Conservation (phyloP, 1,140 invertebrate species). For the Bilobella aurantiaca region DNA sequence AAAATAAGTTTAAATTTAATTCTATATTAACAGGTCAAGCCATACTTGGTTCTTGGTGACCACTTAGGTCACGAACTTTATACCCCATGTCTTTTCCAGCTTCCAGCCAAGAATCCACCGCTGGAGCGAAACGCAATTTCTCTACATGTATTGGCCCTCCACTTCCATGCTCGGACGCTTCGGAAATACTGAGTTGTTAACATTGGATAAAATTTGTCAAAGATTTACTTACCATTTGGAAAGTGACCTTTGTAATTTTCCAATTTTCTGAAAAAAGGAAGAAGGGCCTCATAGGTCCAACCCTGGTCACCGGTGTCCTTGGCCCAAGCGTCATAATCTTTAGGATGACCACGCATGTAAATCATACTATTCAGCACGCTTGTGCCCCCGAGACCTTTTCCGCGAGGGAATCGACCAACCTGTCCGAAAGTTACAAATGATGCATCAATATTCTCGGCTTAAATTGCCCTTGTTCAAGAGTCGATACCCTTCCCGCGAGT, state of each 20-base stretch:
- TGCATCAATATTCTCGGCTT: too few species aligned
- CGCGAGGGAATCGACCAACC: slow-evolving; percentile 57
- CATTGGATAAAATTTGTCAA: slow-evolving; percentile 1
- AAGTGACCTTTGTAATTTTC: slow-evolving; percentile 40
- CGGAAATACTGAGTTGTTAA: slow-evolving; percentile 10
- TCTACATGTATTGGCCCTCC: not conserved
- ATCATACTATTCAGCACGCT: slow-evolving; percentile 55
- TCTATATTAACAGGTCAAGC: not conserved
- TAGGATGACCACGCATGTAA: slow-evolving; percentile 54
- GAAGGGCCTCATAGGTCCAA: slow-evolving; percentile 78
- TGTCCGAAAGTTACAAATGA: slow-evolving; percentile 26
- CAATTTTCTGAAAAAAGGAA: slow-evolving; percentile 53
- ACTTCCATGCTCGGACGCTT: not conserved
- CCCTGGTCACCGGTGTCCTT: slow-evolving; percentile 62
- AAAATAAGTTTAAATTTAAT: not conserved
- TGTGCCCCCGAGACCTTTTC: slow-evolving; percentile 67
- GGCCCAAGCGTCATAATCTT: slow-evolving; percentile 87
- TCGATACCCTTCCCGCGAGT: not conserved
- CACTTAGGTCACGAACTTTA: not conserved
- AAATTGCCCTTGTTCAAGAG: not conserved
- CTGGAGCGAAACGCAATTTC: not conserved
- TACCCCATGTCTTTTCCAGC: not conserved
- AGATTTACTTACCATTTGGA: not conserved
- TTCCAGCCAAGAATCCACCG: not conserved
- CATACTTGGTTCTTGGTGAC: not conserved